Percentiles rank a stretch among this genome's conserved stretches.
Evolutionary conservation across 2,888 invertebrate species (phyloP).

Genomic region (Orgyia antiqua): DNA sequence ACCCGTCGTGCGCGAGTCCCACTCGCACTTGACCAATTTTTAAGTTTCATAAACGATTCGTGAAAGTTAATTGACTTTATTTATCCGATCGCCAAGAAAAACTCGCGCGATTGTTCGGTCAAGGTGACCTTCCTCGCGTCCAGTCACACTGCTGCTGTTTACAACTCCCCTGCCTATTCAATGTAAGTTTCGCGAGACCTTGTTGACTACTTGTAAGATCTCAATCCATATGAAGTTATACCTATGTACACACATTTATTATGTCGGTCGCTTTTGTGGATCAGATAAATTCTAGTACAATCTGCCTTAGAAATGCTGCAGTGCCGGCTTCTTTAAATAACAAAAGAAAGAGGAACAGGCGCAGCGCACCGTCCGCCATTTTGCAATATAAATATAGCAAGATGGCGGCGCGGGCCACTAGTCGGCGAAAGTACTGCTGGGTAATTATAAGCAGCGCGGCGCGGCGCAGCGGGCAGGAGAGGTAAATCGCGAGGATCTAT

Average conservation of each 20-base stretch:
- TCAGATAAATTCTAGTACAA: constrained; percentile 21
- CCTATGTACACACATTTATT: constrained; percentile 13
- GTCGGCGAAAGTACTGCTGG: constrained; percentile 74
- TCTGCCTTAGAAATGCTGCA: constrained; percentile 32
- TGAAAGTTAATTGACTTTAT: neutral
- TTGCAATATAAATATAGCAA: constrained; percentile 75
- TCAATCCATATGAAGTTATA: constrained; percentile 31
- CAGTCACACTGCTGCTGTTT: constrained; percentile 56
- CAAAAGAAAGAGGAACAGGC: constrained; percentile 65
- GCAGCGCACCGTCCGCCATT: constrained; percentile 64
- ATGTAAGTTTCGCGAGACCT: constrained; percentile 64
- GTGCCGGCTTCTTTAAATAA: constrained; percentile 44
- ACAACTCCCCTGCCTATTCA: constrained; percentile 65
- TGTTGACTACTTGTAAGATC: constrained; percentile 39
- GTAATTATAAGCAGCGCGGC: constrained; percentile 66
- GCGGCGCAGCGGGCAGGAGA: constrained; percentile 51
- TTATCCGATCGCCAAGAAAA: constrained; percentile 33
- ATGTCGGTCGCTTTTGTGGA: constrained; percentile 11
- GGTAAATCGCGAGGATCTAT: constrained; percentile 68
- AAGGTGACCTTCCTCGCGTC: constrained; percentile 66
- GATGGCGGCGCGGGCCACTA: constrained; percentile 65
- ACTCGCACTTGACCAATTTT: too few relatives aligned
- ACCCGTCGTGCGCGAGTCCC: too few relatives aligned
- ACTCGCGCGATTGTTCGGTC: constrained; percentile 46
- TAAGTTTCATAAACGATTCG: too few relatives aligned